Base-by-base conservation (phyloP, 1,140 invertebrate genomes). In the Eciton burchellii region DNA sequence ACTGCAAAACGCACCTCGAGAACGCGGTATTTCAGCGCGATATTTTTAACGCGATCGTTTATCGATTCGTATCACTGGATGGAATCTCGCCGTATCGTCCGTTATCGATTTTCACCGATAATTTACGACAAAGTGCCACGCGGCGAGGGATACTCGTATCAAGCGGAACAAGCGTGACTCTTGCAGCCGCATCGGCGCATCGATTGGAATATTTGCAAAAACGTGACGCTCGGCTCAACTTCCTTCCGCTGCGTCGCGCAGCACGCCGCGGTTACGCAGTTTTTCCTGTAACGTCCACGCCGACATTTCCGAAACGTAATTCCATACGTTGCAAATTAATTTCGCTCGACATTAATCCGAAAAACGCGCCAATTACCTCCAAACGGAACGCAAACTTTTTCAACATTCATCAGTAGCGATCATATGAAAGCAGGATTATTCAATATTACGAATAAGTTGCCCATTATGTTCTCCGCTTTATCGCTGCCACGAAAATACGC, bases 171-270 rank as follows among this genome's bases (percentile, higher is more conserved):
- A 73, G 60, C 60, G 71, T 60, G 16, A 60, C 59, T 9, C n/a
- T 29, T 9, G 59, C 29, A 60, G 56, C 56, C 21, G 21, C 21
- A 24, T n/a, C 29, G 71, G 60, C 1, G 71, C 41, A 43, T 73
- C 56, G 54, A 72, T 60, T 73, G 71, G 45, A 73, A 73, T 73
- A 73, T 73, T 73, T 45, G 21, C 35, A 73, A 73, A 59, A 73
- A 73, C 35, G 54, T 29, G 16, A 73, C 35, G 56, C 35, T n/a
- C 60, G 71, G 43, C 56, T 54, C 21, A 21, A 73, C 71, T 60
- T 73, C 71, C 56, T 73, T 73, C 71, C 66, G 66, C n/a, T n/a
- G n/a, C n/a, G n/a, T n/a, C n/a, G n/a, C n/a, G n/a, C n/a, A n/a
- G n/a, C n/a, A n/a, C n/a, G n/a, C n/a, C n/a, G n/a, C n/a, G n/a